Evolutionary conservation across 2,797 vertebrate species (phyloP).

Genomic region (Amazona finschi): DNA sequence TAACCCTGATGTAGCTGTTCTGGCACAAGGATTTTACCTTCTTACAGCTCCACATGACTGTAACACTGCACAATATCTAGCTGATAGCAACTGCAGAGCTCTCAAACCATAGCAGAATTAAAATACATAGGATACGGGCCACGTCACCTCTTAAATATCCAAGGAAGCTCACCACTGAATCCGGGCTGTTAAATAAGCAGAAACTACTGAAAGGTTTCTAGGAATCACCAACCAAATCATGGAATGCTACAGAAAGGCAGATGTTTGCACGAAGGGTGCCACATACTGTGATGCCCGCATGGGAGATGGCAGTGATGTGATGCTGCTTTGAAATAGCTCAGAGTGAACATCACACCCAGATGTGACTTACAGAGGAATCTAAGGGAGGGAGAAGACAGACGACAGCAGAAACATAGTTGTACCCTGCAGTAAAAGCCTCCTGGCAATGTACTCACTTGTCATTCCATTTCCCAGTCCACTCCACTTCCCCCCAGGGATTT

Average conservation of each 20-base stretch:
- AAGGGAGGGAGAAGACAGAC: not conserved
- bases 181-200: not conserved
- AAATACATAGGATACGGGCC: not conserved
- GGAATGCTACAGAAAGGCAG: not conserved
- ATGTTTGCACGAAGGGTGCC: not conserved
- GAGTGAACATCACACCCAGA: not conserved
- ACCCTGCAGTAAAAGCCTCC: not conserved
- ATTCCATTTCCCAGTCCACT: conserved; percentile 89
- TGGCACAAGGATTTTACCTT: not conserved
- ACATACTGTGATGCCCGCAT: fast-evolving
- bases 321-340: not conserved
- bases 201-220: not conserved
- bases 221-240: not conserved
- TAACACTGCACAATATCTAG: not conserved
- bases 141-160: not conserved
- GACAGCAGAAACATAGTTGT: fast-evolving
- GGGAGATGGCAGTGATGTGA: not conserved
- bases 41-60: not conserved
- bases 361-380: not conserved
- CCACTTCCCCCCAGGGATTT: conserved; percentile 90
- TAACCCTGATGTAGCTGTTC: not conserved
- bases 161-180: not conserved
- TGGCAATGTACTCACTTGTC: conserved; percentile 74
- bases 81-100: not conserved
- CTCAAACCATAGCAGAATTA: not conserved